phyloP scores from a whole-genome alignment of 2,888 invertebrate genomes.

The Heliothis peltigera region DNA sequence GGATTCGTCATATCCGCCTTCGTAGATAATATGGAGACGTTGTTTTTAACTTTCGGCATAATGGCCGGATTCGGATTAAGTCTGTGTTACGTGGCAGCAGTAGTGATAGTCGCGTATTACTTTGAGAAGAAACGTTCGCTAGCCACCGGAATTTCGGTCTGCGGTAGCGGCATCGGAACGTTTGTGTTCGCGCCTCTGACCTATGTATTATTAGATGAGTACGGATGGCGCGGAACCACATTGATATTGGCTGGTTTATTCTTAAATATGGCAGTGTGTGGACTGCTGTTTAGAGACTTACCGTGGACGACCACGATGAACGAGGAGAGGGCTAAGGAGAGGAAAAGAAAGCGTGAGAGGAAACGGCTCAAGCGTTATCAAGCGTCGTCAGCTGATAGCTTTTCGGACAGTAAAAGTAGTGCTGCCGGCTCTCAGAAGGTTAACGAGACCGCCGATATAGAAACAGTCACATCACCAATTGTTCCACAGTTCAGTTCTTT shows the following conservation, averaged over 20 bases:
- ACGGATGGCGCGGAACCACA: slow-evolving; percentile 95
- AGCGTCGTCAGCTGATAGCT: slow-evolving; percentile 92
- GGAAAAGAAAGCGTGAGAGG: slow-evolving; percentile 90
- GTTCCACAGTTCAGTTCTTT: slow-evolving; percentile 93
- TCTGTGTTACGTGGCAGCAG: slow-evolving; percentile 96
- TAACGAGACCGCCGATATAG: slow-evolving; percentile 73
- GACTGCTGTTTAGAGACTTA: slow-evolving; percentile 94
- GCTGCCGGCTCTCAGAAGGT: slow-evolving; percentile 90
- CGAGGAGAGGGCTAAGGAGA: slow-evolving; percentile 91
- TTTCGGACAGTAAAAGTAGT: slow-evolving; percentile 92
- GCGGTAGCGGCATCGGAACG: slow-evolving; percentile 96
- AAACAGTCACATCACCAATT: slow-evolving; percentile 79
- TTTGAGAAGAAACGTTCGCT: slow-evolving; percentile 95
- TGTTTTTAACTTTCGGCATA: slow-evolving; percentile 95
- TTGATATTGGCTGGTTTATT: slow-evolving; percentile 95
- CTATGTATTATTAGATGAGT: slow-evolving; percentile 92
- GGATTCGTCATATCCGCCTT: slow-evolving; percentile 95
- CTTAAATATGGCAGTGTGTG: slow-evolving; percentile 95
- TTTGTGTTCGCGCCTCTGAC: slow-evolving; percentile 96
- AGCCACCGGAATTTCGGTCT: slow-evolving; percentile 96
- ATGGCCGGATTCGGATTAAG: slow-evolving; percentile 96
- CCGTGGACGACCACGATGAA: slow-evolving; percentile 90
- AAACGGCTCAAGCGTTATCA: slow-evolving; percentile 88
- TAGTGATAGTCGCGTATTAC: slow-evolving; percentile 97
- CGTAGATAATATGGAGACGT: slow-evolving; percentile 93